Evolutionary conservation across 2,113 vertebrate genomes (phyloP), one percentile per base, ranked within the genome.

Genomic region (Glaucomys volans): DNA sequence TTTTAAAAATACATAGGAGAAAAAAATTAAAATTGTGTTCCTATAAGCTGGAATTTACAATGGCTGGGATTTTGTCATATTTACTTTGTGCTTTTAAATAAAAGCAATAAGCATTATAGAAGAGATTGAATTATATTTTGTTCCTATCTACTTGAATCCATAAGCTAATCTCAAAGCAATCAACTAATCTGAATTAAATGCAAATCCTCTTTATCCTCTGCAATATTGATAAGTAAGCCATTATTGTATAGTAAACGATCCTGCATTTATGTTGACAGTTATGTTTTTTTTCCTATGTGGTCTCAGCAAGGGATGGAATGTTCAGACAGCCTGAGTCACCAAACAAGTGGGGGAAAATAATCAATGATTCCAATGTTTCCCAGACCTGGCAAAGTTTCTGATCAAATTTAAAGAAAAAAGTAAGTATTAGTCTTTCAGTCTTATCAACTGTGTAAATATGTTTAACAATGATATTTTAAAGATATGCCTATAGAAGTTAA

Each of bases 41-140:
- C 69, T 28, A 82, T 28, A 94, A 26, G 17, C 11, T 13, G 52
- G n/a, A 88, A 87, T 77, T 84, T 81, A 52, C 4, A 74, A 2
- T 40, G 26, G 64, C 77, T 93, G 62, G 69, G 69, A 96, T 95
- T 94, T 89, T 94, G 32, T 80, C 37, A 9, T 75, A 69, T 57
- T 87, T 77, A 66, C 44, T 88, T 71, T 64, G 8, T 67, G 32
- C 52, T 85, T 96, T 79, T 37, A 71, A 87, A 74, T 94, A 35
- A 93, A 79, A 95, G 8, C 17, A 87, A 93, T 66, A 44, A 75
- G 64, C 8, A 42, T 52, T 85, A n/a, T 13, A 52, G 47, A 81
- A 72, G 24, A 32, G 12, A 59, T 37, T 59, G 5, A 59, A 66
- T 88, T 80, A 40, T 5, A 57, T 76, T 59, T 74, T 37, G 4